Evolutionary conservation across 2,888 invertebrate genomes (phyloP), one percentile per base, ranked within the genome.

Genomic region (Athalia circularis): DNA sequence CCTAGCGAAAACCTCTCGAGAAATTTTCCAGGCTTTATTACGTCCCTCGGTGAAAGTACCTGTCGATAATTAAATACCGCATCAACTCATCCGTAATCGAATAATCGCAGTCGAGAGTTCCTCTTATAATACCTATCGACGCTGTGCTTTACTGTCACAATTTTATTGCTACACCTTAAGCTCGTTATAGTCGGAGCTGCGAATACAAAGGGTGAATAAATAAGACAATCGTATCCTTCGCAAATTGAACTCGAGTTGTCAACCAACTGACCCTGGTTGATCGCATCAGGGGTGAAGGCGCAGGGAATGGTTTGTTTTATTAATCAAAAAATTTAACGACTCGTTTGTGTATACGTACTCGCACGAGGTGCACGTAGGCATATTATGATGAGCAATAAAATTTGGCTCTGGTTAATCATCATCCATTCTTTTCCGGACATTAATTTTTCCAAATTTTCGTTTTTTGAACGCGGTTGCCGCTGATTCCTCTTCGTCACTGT

Each of bases 381-480:
- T 7, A 4, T 54, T 4, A 3, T 54, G 9, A 11, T 54, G 9
- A 11, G 3, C 9, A 45, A 57, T 11, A 47, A 8, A n/a, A 72
- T 59, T 72, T 47, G n/a, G 3, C 11, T 47, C 47, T n/a, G n/a
- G 52, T 90, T 86, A 94, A 83, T 94, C 94, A 84, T 94, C 94
- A 84, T 93, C 93, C 45, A 92, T 81, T 88, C 95, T 93, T 87
- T 94, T 93, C 79, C 95, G 90, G 79, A 93, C 92, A 86, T 94
- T 95, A 83, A 93, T 92, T 85, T 93, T 94, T 1, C 91, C 92
- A 13, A 94, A 90, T 90, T 95, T 96, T 79, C 95, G 91, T 86
- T 94, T 95, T 85, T 95, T 96, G 86, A 96, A 96, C 3, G 88
- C 88, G 13, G 89, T 86, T 72, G 88, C 84, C 11, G 86, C 84